Conservation (phyloP, 1,140 invertebrate species). For the Neodiprion virginianus region DNA sequence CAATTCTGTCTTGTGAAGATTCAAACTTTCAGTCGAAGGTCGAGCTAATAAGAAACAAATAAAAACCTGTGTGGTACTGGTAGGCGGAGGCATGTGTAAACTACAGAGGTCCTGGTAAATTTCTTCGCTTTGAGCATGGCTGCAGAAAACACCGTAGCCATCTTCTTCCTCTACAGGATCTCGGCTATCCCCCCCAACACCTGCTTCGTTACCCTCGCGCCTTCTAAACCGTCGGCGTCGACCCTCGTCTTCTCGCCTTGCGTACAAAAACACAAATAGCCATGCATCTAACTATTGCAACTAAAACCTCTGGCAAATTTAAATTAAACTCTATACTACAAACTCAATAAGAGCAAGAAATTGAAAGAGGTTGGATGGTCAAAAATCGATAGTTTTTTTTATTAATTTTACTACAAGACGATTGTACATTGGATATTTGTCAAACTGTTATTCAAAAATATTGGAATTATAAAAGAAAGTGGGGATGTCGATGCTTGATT, state of each 20-base stretch:
- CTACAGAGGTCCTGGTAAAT: conserved; percentile 84
- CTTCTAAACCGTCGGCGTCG: conserved; percentile 53
- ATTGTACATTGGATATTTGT: too few species aligned
- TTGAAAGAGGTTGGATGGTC: too few species aligned
- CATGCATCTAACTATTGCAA: conserved; percentile 50
- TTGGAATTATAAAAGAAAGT: too few species aligned
- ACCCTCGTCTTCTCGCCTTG: conserved; percentile 57
- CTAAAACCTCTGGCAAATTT: not conserved
- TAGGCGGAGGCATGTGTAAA: conserved; percentile 61
- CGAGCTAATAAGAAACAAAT: conserved; percentile 37
- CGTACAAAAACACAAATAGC: conserved; percentile 45
- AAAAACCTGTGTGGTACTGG: conserved; percentile 56
- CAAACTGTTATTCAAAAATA: too few species aligned
- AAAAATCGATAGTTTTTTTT: too few species aligned
- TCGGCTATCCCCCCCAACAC: conserved; percentile 46
- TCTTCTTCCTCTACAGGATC: conserved; percentile 61
- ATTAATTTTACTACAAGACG: too few species aligned
- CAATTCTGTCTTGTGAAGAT: too few species aligned
- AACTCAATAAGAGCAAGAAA: not conserved
- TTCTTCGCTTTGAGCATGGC: conserved; percentile 76
- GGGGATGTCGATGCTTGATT: too few species aligned
- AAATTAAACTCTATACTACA: conserved; percentile 11
- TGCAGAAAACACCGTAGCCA: conserved; percentile 72
- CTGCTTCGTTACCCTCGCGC: conserved; percentile 50
- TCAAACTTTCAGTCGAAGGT: too few species aligned